These are phyloP conservation scores for Accipiter cooperii DNA, from an alignment of 2,113 vertebrate genomes.

Conservation along the genomic window DNA sequence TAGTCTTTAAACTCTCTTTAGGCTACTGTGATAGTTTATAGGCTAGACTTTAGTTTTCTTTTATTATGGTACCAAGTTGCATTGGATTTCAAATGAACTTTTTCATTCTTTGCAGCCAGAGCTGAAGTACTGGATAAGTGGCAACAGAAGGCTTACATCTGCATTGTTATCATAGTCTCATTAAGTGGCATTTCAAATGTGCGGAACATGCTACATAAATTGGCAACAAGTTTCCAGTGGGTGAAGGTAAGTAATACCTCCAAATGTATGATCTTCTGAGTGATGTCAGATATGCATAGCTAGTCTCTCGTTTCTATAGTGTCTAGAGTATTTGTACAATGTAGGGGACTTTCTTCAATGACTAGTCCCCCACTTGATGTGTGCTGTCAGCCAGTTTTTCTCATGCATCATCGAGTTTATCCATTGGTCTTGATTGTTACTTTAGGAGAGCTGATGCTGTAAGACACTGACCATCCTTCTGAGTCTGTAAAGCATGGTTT, in stretches of 20 bases:
- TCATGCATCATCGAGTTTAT: background rate
- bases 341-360: background rate
- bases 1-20: background rate
- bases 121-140: background rate
- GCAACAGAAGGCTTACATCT: background rate
- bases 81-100: background rate
- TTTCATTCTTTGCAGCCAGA: conserved; percentile 51
- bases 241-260: conserved; percentile 67
- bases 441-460: background rate
- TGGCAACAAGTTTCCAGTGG: conserved; percentile 76
- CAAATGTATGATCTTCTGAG: background rate
- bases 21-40: background rate
- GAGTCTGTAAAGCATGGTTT: background rate
- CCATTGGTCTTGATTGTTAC: background rate
- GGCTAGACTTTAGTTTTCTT: background rate
- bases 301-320: background rate
- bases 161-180: background rate
- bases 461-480: background rate
- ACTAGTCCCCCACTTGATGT: background rate
- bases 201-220: conserved; percentile 65
- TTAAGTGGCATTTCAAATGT: conserved; percentile 55
- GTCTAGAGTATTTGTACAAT: background rate
- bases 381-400: background rate
- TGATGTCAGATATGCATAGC: background rate
- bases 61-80: background rate